A percentile compares a stretch with the other conserved stretches of the same genome.
phyloP scores from a whole-genome alignment of 2,888 invertebrate species.

The Nomada fucata region DNA sequence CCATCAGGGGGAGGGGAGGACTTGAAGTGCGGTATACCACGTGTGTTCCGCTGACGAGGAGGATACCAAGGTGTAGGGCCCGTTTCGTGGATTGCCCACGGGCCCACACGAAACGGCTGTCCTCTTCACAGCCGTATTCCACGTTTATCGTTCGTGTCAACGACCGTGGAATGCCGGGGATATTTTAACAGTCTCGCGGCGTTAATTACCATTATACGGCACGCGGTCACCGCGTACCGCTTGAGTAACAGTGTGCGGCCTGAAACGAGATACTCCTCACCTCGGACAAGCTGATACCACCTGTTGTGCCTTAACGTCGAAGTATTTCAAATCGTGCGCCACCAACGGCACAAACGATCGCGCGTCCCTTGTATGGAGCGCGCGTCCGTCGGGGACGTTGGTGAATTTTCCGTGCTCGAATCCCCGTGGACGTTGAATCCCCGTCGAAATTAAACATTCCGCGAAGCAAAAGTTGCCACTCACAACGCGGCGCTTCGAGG shows the following conservation, averaged over 20 bases:
- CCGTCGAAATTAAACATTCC: no score
- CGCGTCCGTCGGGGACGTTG: neutral
- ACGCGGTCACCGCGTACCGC: slow-evolving; percentile 64
- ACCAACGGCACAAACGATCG: slow-evolving; percentile 25
- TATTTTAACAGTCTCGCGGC: slow-evolving; percentile 70
- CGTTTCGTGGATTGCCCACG: slow-evolving; percentile 28
- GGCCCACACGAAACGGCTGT: slow-evolving; percentile 7
- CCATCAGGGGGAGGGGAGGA: no score
- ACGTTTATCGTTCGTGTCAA: slow-evolving; percentile 67
- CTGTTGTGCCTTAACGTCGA: slow-evolving; percentile 69
- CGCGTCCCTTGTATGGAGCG: no score
- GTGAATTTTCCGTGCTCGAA: slow-evolving; percentile 2
- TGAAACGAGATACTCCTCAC: slow-evolving; percentile 74
- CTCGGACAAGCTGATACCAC: slow-evolving; percentile 70
- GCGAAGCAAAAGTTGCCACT: no score
- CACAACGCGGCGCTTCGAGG: no score
- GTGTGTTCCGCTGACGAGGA: neutral
- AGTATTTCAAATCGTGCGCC: slow-evolving; percentile 63
- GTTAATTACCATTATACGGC: slow-evolving; percentile 73
- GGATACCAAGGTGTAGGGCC: neutral
- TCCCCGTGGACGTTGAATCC: neutral
- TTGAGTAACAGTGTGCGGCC: slow-evolving; percentile 72
- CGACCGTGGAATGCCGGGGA: slow-evolving; percentile 64
- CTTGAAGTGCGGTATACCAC: no score
- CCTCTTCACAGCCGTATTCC: slow-evolving; percentile 45